These are phyloP conservation scores for Iselma pallidipennis DNA, from an alignment of 2,888 invertebrate genomes.

Conservation along the genomic window DNA sequence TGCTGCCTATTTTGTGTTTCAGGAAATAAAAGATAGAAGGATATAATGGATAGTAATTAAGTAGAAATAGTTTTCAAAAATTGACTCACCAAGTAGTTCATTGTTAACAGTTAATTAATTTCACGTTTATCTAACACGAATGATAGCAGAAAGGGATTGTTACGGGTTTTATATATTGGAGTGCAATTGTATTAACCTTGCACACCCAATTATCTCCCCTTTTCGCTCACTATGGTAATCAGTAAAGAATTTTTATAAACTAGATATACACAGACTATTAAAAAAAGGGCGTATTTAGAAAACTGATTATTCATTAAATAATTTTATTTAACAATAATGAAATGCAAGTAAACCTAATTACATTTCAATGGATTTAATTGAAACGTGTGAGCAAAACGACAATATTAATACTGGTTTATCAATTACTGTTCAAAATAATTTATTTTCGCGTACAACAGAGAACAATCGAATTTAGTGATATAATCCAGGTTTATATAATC, in stretches of 20 bases:
- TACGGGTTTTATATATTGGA: constrained; percentile 15
- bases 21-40: neutral
- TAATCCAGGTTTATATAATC: constrained; percentile 34
- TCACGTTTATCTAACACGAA: constrained; percentile 6
- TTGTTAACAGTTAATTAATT: constrained; percentile 4
- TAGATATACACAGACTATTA: too few species aligned
- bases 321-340: neutral
- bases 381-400: too few species aligned
- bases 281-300: neutral
- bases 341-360: neutral
- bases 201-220: constrained; percentile 16
- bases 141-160: constrained; percentile 18
- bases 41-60: neutral
- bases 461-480: neutral
- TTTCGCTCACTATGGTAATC: neutral
- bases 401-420: too few species aligned
- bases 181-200: constrained; percentile 18
- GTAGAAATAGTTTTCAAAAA: neutral
- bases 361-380: neutral
- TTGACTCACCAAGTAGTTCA: constrained; percentile 28
- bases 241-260: neutral
- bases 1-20: constrained; percentile 1
- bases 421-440: too few species aligned
- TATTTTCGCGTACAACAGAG: neutral
- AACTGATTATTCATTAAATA: neutral